Base-by-base conservation (phyloP, 2,113 vertebrate species). In the Apteryx owenii region DNA sequence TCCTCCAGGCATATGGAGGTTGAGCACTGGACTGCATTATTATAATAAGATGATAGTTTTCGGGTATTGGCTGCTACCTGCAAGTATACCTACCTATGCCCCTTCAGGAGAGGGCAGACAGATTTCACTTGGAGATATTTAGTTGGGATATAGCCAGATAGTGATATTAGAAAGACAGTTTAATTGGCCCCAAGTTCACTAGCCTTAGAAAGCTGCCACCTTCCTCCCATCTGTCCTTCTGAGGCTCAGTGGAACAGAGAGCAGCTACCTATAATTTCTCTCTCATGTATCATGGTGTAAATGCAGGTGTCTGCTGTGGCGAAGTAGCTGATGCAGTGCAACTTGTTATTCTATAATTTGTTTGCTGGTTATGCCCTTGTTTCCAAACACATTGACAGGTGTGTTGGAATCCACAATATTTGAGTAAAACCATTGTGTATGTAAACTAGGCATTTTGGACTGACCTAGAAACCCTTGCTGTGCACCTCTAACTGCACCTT, bases 1-100 rank as follows among this genome's bases (percentile, higher is more conserved):
- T 91, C 9, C 0, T 64, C 33, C 0, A 0, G 62, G 9, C 33
- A 17, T 13, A 11, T 86, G 31, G 38, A 81, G 11, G n/a, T 26
- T 81, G 26, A 79, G 22, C 36, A 15, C 56, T 65, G 44, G 28
- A 22, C 31, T 84, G n/a, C n/a, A 10, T 68, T 73, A 25, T 72
- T 77, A 46, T 69, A 83, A 75, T 68, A 64, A 54, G 44, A 25
- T 25, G 40, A 31, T 72, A 7, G 38, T 46, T 84, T 92, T 97
- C n/a, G 38, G 9, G 25, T 61, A 36, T 50, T 60, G 69, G 26
- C 83, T 92, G 33, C 73, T 64, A 29, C 16, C n/a, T 81, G n/a
- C 28, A 75, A n/a, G n/a, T 29, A 7, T 2, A 17, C 21, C 29
- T 91, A 89, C 29, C 25, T 58, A 2, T 72, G 33, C 2, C 4